phyloP scores from a whole-genome alignment of 2,888 invertebrate genomes.

The Chrysolina oricalcia region DNA sequence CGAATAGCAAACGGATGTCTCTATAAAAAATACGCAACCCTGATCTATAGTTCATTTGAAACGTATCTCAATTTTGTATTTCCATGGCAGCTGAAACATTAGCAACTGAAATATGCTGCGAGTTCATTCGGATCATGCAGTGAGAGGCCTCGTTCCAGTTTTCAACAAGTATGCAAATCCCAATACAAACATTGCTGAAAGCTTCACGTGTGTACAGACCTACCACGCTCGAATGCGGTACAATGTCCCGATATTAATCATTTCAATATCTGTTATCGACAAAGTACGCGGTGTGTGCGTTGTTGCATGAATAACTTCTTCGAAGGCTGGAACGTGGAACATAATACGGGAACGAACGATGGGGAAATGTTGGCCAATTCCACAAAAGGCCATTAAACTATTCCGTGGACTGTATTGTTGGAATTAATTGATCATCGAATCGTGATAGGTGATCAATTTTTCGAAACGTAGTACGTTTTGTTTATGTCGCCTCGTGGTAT shows the following conservation, averaged over 20 bases:
- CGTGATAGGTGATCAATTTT: conserved; percentile 27
- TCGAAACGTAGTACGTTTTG: conserved; percentile 23
- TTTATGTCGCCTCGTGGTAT: not conserved
- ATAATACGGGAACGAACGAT: not conserved
- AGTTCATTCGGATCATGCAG: not conserved
- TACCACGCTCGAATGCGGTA: not conserved
- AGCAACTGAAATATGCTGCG: too few species aligned
- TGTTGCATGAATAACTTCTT: conserved; percentile 18
- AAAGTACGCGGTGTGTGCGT: conserved; percentile 16
- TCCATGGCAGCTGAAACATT: too few species aligned
- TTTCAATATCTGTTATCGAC: conserved; percentile 11
- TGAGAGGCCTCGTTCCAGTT: not conserved
- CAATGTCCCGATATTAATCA: conserved; percentile 8
- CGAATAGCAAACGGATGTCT: too few species aligned
- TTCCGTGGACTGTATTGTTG: not conserved
- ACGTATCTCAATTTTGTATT: too few species aligned
- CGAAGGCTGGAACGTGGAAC: not conserved
- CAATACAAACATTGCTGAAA: conserved; percentile 9
- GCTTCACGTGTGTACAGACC: not conserved
- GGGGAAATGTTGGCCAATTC: conserved; percentile 11
- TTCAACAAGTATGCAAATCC: conserved; percentile 1
- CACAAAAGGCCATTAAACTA: conserved; percentile 12
- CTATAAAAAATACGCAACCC: too few species aligned
- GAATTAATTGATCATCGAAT: conserved; percentile 23
- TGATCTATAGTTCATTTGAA: too few species aligned